Conservation (phyloP, 2,113 vertebrate species). For the Grallaria varia region DNA sequence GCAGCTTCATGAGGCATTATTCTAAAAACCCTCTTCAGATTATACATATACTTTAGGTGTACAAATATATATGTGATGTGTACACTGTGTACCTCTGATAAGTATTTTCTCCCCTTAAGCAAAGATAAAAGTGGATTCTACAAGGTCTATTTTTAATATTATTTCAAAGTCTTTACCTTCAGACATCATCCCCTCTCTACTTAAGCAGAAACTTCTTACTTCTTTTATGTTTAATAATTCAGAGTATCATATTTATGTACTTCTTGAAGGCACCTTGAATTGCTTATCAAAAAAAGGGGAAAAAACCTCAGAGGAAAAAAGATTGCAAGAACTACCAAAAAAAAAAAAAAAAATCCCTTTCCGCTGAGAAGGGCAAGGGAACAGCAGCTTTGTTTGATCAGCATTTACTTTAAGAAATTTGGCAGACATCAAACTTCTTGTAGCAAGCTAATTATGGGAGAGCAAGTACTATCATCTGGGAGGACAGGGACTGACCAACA, state of each 20-base stretch:
- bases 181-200: neutral
- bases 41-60: neutral
- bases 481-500: neutral
- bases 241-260: neutral
- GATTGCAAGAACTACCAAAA: neutral
- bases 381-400: conserved; percentile 30
- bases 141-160: neutral
- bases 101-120: neutral
- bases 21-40: neutral
- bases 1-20: accelerated
- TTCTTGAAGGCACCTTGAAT: conserved; percentile 28
- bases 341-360: neutral
- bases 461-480: neutral
- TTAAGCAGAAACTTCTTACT: neutral
- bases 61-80: neutral
- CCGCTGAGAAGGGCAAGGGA: conserved; percentile 1
- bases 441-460: neutral
- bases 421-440: neutral
- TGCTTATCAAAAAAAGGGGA: neutral
- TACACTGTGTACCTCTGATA: neutral
- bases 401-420: conserved; percentile 14
- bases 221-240: conserved; percentile 50
- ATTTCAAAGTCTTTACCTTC: conserved; percentile 4
- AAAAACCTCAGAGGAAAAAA: neutral
- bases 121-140: neutral